Conservation (phyloP, 1,140 invertebrate species). For the Calycopis cecrops region DNA sequence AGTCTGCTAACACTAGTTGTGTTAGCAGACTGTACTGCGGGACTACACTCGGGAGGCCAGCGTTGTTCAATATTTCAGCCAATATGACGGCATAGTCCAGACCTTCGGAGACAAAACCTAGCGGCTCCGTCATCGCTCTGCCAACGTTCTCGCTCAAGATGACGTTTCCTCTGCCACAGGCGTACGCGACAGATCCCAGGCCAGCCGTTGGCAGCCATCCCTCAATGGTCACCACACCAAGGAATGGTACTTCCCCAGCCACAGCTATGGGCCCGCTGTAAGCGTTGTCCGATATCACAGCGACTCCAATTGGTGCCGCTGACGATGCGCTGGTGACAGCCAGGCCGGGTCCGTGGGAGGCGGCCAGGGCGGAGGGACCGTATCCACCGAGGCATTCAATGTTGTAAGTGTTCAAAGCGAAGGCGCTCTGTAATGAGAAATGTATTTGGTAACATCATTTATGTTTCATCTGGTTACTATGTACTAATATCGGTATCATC, state of each 20-base stretch:
- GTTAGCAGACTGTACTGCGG: no score
- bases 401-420: constrained; percentile 9
- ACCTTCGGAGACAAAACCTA: no score
- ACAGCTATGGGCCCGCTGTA: constrained; percentile 26
- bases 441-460: no score
- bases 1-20: no score
- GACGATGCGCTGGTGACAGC: constrained; percentile 27
- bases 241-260: constrained; percentile 23
- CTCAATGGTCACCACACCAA: constrained; percentile 29
- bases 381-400: neutral
- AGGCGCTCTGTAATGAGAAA: neutral
- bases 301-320: constrained; percentile 24
- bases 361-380: constrained; percentile 6
- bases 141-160: constrained; percentile 22
- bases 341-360: constrained; percentile 25
- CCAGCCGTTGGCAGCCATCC: constrained; percentile 31
- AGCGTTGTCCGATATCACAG: constrained; percentile 7
- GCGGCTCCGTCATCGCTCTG: no score
- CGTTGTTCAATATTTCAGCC: no score
- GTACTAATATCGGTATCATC: no score
- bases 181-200: constrained; percentile 28
- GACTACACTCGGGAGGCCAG: no score
- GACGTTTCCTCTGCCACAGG: constrained; percentile 27
- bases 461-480: no score
- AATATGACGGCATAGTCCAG: no score